Evolutionary conservation across 2,113 vertebrate genomes (phyloP).

Genomic region (Castor canadensis): DNA sequence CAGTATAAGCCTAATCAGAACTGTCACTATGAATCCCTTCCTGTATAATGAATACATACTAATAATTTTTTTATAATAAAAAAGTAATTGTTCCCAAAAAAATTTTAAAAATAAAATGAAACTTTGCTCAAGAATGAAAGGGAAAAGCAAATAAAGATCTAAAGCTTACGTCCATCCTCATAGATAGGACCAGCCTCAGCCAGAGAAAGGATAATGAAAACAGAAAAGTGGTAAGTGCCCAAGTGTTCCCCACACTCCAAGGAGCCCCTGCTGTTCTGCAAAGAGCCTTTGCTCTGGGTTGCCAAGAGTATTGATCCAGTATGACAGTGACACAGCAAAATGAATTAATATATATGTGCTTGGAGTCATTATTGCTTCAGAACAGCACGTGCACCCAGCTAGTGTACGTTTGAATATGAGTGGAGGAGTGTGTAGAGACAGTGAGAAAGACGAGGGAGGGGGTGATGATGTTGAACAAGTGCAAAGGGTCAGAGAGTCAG

Average conservation of each 20-base stretch:
- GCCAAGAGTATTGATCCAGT: constrained; percentile 61
- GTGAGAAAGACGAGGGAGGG: neutral
- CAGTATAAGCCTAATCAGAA: too few relatives aligned
- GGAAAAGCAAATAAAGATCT: neutral
- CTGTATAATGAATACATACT: too few relatives aligned
- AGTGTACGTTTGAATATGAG: neutral
- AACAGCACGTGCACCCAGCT: neutral
- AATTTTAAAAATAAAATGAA: too few relatives aligned
- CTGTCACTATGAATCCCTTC: too few relatives aligned
- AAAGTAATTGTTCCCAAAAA: too few relatives aligned
- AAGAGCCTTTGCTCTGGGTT: constrained; percentile 49
- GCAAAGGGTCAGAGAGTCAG: neutral
- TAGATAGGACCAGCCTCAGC: neutral
- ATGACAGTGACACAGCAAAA: constrained; percentile 75
- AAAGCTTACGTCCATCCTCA: neutral
- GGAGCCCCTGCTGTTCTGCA: neutral
- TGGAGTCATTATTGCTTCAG: constrained; percentile 19
- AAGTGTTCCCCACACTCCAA: neutral
- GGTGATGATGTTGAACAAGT: neutral
- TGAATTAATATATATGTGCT: constrained; percentile 52
- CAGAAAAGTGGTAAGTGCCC: neutral
- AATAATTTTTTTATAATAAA: too few relatives aligned
- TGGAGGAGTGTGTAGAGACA: neutral
- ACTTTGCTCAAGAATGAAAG: neutral
- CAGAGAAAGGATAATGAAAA: neutral